Conservation (phyloP, 2,113 vertebrate species). For the Pelobates fuscus region DNA sequence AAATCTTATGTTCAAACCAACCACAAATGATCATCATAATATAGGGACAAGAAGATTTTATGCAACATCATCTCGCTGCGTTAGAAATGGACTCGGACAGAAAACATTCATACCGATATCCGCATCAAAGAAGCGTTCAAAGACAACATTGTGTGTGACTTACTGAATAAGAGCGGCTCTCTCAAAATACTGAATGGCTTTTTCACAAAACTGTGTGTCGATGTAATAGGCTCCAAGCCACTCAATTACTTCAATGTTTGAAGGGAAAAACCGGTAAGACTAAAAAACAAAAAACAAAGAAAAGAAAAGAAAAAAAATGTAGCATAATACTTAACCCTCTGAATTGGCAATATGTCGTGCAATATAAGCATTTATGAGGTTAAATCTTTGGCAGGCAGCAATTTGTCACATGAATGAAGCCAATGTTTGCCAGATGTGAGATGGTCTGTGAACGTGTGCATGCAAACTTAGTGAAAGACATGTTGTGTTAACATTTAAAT, state of each 20-base stretch:
- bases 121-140: too few species aligned
- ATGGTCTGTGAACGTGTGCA: neutral
- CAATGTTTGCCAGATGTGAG: conserved; percentile 50
- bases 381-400: conserved; percentile 59
- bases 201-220: conserved; percentile 95
- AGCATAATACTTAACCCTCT: conserved; percentile 12
- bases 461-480: neutral
- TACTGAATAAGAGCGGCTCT: conserved; percentile 96
- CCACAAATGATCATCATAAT: neutral
- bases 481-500: too few species aligned
- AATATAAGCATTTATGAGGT: neutral
- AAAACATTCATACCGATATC: too few species aligned
- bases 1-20: neutral
- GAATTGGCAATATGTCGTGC: too few species aligned
- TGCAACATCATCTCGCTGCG: neutral
- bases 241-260: conserved; percentile 92
- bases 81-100: too few species aligned
- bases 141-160: conserved; percentile 61
- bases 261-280: conserved; percentile 94
- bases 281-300: conserved; percentile 58
- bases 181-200: conserved; percentile 97
- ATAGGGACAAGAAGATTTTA: neutral
- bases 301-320: conserved; percentile 14
- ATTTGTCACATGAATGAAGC: conserved; percentile 56
- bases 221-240: conserved; percentile 96